Conservation (phyloP, 2,113 vertebrate genomes). For the Petaurus breviceps region DNA sequence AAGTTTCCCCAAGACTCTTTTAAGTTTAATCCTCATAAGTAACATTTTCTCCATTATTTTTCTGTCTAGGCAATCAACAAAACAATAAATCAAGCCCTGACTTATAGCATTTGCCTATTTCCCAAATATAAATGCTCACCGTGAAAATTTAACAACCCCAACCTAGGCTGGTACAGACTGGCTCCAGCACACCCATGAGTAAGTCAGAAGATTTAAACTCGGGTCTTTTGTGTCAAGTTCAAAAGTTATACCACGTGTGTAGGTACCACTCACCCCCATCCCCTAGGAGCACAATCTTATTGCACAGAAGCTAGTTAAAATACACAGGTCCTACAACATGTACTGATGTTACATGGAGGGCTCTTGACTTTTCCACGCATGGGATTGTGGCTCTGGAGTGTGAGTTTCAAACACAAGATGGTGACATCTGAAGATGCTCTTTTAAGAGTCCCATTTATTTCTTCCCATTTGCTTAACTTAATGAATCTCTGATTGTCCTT, state of each 20-base stretch:
- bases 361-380: constrained; percentile 27
- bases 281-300: background rate
- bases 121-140: background rate
- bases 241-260: background rate
- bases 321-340: background rate
- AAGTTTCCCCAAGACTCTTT: background rate
- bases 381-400: constrained; percentile 4
- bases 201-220: background rate
- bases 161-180: background rate
- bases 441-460: constrained; percentile 17
- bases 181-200: background rate
- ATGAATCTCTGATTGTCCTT: constrained; percentile 57
- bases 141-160: background rate
- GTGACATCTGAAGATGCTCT: constrained; percentile 48
- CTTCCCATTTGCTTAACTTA: constrained; percentile 60
- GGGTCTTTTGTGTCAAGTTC: background rate
- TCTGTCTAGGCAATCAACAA: background rate
- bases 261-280: background rate
- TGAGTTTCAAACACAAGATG: constrained; percentile 18
- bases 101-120: background rate
- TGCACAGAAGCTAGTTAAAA: background rate
- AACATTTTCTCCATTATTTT: background rate
- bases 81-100: background rate
- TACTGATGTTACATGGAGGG: background rate
- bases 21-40: background rate